A percentile compares a stretch with the other conserved stretches of the same genome.
Conservation (phyloP, 2,797 vertebrate species). For the Clamator glandarius region DNA sequence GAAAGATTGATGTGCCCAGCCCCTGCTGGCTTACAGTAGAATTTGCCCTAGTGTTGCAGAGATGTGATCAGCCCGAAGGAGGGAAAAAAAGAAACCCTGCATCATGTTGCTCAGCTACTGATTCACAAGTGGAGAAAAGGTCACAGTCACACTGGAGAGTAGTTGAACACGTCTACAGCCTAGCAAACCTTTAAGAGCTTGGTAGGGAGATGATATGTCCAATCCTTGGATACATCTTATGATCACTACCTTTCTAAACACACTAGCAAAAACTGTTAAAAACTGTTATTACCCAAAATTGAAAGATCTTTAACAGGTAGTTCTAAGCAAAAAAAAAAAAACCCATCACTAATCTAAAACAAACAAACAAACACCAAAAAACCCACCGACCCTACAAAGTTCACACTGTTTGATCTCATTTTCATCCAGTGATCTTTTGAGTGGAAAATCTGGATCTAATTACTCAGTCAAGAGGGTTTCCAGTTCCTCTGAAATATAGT, state of each 20-base stretch:
- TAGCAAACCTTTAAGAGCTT: not conserved
- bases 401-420: not conserved
- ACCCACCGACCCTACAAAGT: not conserved
- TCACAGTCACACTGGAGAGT: not conserved
- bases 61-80: not conserved
- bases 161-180: not conserved
- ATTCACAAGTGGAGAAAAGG: not conserved
- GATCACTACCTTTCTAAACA: not conserved
- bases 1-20: not conserved
- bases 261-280: not conserved
- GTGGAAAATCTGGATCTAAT: constrained; percentile 2
- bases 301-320: not conserved
- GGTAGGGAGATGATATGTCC: not conserved
- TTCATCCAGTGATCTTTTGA: not conserved
- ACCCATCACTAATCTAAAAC: not conserved
- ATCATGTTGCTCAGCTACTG: not conserved
- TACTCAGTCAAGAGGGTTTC: not conserved
- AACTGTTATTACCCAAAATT: not conserved
- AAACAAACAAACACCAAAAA: not conserved
- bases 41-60: not conserved
- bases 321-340: not conserved
- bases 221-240: not conserved
- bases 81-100: not conserved
- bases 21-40: not conserved
- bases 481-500: not conserved